Conservation (phyloP, 2,888 invertebrate species). For the Axea sp. region DNA sequence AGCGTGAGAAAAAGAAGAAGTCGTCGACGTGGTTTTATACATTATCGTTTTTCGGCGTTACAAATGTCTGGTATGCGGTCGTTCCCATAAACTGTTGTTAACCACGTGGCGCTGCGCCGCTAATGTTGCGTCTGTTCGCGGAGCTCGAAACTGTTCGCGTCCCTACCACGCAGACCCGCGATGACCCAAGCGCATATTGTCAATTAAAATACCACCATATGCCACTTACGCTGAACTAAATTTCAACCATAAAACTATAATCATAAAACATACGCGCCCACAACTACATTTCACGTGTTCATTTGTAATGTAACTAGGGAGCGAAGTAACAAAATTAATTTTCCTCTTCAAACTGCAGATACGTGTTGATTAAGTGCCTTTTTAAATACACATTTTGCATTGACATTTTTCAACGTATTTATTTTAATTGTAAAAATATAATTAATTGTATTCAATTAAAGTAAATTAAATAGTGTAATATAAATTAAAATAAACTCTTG, state of each 20-base stretch:
- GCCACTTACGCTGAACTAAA: slow-evolving; percentile 70
- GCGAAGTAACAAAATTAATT: slow-evolving; percentile 4
- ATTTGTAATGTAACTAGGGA: slow-evolving; percentile 21
- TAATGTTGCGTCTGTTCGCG: slow-evolving; percentile 56
- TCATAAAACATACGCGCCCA: slow-evolving; percentile 37
- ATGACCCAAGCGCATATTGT: slow-evolving; percentile 75
- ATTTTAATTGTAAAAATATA: too few relatives aligned
- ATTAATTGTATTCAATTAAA: too few relatives aligned
- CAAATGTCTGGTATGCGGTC: slow-evolving; percentile 66
- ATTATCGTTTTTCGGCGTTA: slow-evolving; percentile 48
- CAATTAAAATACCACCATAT: slow-evolving; percentile 76
- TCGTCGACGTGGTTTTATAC: slow-evolving; percentile 11
- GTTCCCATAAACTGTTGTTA: slow-evolving; percentile 70
- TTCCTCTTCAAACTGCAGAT: slow-evolving; percentile 1
- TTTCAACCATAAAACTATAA: slow-evolving; percentile 46
- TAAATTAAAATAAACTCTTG: too few relatives aligned
- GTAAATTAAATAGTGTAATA: too few relatives aligned
- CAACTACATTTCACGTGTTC: slow-evolving; percentile 25
- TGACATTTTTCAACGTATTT: too few relatives aligned
- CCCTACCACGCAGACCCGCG: slow-evolving; percentile 62
- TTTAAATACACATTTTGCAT: too few relatives aligned
- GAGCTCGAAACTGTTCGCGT: slow-evolving; percentile 31
- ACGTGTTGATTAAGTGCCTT: too few relatives aligned
- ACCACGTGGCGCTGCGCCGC: slow-evolving; percentile 69
- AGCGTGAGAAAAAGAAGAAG: slow-evolving; percentile 53